A percentile compares a stretch with the other conserved stretches of the same genome.
Conservation (phyloP, 2,113 vertebrate genomes). For the Ginglymostoma cirratum region DNA sequence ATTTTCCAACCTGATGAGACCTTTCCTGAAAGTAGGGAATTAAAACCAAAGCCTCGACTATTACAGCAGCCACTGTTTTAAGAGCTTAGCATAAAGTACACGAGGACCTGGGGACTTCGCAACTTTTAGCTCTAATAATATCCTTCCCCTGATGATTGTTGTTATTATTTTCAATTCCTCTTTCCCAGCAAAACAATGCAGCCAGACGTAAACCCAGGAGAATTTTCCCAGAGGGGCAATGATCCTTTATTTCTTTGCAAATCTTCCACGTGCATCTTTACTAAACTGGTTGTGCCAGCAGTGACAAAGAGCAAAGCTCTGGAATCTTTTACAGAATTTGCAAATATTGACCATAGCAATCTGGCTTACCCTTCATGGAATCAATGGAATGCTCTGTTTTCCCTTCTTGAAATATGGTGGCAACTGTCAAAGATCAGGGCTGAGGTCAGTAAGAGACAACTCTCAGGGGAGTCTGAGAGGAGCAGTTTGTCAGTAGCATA, state of each 20-base stretch:
- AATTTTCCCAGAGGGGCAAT: neutral
- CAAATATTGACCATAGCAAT: slow-evolving; percentile 6
- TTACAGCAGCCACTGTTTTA: no score
- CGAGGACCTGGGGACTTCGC: no score
- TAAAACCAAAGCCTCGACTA: no score
- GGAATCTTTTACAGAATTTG: neutral
- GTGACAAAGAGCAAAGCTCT: neutral
- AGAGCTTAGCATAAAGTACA: no score
- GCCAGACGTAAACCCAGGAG: neutral
- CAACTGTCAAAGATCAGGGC: slow-evolving; percentile 36
- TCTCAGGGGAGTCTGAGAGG: slow-evolving; percentile 38
- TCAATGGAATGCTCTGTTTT: slow-evolving; percentile 28
- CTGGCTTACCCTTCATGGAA: neutral
- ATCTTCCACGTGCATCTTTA: neutral
- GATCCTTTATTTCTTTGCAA: neutral
- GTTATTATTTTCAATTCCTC: no score
- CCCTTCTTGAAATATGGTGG: neutral
- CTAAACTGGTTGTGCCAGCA: neutral
- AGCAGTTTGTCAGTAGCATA: slow-evolving; percentile 41
- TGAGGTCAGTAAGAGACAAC: slow-evolving; percentile 39
- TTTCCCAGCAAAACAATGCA: neutral
- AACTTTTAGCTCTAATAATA: no score
- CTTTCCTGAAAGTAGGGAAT: no score
- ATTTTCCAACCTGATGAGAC: no score
- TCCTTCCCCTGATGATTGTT: no score